Base-by-base conservation (phyloP, 2,113 vertebrate genomes). In the Connochaetes taurinus region DNA sequence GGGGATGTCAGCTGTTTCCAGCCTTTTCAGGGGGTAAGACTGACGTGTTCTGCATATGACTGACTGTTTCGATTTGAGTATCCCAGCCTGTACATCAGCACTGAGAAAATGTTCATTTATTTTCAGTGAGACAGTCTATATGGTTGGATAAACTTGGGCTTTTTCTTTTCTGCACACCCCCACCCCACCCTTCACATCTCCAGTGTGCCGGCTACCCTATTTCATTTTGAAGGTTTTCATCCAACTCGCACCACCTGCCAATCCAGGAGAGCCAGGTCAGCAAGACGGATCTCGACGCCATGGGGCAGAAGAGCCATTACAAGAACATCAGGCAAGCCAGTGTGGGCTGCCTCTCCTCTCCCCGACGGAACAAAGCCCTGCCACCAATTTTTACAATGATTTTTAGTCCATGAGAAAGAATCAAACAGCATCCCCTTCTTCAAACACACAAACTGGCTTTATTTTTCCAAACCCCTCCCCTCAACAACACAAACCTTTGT, bases 251-350 rank as follows among this genome's bases (percentile, higher is more conserved):
- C 29, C 11, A 25, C 21, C 53, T 94, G 67, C 29, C 57, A 62
- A 52, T 60, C 58, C 91, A 85, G 47, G 92, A 87, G 45, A 93
- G 95, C 94, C 62, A 40, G 57, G 50, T 97, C 94, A 91, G 87
- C 95, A 96, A 71, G 93, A 95, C 0, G 11, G 36, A 83, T 7
- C 17, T 43, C 6, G 53, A 53, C n/a, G 82, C 78, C 97, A 97
- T 17, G 0, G 60, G 85, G 85, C 94, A 97, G 62, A 62, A 93
- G 0, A 83, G 82, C 93, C 85, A 67, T 91, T 62, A 76, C 43
- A 50, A n/a, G 27, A 87, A 52, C 55, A 94, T 45, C 19, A 90
- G 43, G 25, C 45, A 21, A 95, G 91, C 60, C 84, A 27, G 43
- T 7, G 50, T 15, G 8, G 15, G 23, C 36, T 25, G 47, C 53